Evolutionary conservation across 2,888 invertebrate species (phyloP), one percentile per base, ranked within the genome.

Genomic region (Encarsia formosa): DNA sequence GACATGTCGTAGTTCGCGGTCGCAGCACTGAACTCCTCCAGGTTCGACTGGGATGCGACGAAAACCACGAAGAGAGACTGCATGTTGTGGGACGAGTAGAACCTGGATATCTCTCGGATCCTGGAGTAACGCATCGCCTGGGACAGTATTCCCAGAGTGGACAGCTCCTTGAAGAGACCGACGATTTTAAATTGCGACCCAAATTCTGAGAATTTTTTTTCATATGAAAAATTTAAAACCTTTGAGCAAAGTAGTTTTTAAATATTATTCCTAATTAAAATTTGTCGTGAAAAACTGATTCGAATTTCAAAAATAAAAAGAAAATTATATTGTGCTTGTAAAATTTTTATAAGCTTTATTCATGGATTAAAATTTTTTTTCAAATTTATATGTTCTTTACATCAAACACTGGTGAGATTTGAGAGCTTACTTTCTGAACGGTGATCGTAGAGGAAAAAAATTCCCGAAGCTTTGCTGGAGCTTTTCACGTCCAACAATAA

Each of bases 1-100:
- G 57, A 55, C 62, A 66, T 64, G 24, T 58, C 51, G 15, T 59
- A 54, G 5, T 24, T 29, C 1, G 16, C 40, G 2, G 59, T 57
- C 0, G 37, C 31, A 2, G 41, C 20, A 1, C 44, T 34, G 13
- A 66, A 64, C 11, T 59, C 42, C 0, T 24, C 5, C 4, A 57
- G 23, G 5, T 46, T 22, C 1, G 29, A 5, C 9, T 11, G 2
- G 3, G 40, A 19, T 2, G 44, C 11, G 6, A 66, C 15, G 8
- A 58, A 22, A 2, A 60, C 57, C 2, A 61, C 29, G 38, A 49
- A 40, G 13, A 66, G 26, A n/a, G n/a, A 8, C 32, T 15, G 32
- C 5, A 26, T 26, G 26, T 26, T 26, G 26, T 11, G 6, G 26
- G 26, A 26, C 26, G 11, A 5, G 32, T 32, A 32, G 32, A 32